These are phyloP conservation scores for Barbus barbus DNA, from an alignment of 2,113 vertebrate genomes.

Conservation along the genomic window DNA sequence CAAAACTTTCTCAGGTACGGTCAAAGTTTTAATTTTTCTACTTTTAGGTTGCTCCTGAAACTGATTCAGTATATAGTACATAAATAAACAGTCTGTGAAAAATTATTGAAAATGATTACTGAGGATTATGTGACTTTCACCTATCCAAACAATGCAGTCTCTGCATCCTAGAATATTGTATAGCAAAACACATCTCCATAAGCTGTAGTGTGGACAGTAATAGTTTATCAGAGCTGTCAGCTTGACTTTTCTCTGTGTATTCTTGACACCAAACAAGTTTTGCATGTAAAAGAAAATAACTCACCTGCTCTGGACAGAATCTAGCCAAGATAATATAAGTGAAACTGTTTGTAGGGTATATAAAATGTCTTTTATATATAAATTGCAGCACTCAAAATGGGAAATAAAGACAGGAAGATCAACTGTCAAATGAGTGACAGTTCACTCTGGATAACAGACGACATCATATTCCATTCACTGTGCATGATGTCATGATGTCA, in stretches of 20 bases:
- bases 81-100: not conserved
- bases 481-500: conserved; percentile 22
- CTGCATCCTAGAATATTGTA: conserved; percentile 11
- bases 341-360: not conserved
- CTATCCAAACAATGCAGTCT: conserved; percentile 25
- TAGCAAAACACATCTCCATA: conserved; percentile 52
- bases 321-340: not conserved
- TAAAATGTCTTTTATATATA: not conserved
- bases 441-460: not conserved
- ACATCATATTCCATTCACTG: conserved; percentile 27
- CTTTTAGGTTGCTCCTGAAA: not conserved
- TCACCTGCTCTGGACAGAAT: conserved; percentile 56
- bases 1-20: not conserved
- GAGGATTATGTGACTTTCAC: not conserved
- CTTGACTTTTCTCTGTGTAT: conserved; percentile 54
- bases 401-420: not conserved
- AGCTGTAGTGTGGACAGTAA: conserved; percentile 59
- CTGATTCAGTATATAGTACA: not conserved
- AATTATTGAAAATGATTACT: not conserved
- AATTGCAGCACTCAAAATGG: not conserved
- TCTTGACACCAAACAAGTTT: conserved; percentile 70
- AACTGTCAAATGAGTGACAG: conserved; percentile 16
- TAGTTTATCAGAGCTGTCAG: conserved; percentile 74
- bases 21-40: not conserved
- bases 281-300: conserved; percentile 70